A percentile compares a stretch with the other conserved stretches of the same genome.
phyloP scores from a whole-genome alignment of 1,140 invertebrate species.

The Mercenaria mercenaria region DNA sequence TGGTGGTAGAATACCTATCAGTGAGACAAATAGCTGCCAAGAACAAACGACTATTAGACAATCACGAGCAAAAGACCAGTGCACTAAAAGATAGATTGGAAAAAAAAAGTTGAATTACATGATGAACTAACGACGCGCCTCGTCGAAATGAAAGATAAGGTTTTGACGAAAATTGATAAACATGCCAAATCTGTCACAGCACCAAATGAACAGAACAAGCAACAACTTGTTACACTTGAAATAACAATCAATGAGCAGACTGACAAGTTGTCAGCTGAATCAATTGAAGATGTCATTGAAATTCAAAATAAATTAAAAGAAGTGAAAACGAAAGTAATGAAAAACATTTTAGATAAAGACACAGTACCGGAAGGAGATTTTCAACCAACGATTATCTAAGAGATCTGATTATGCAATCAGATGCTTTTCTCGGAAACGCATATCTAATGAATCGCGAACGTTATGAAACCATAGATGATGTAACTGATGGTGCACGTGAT shows the following conservation, averaged over 20 bases:
- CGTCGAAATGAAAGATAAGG: neutral
- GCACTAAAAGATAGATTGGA: neutral
- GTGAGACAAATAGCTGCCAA: neutral
- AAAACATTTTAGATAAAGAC: neutral
- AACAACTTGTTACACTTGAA: neutral
- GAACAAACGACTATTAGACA: neutral
- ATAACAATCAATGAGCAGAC: neutral
- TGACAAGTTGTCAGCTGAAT: neutral
- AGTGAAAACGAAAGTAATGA: neutral
- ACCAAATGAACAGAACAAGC: neutral
- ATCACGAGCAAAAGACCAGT: neutral
- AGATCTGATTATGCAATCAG: neutral
- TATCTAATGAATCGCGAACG: neutral
- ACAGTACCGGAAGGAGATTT: neutral
- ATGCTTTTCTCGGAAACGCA: neutral
- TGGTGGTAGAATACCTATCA: neutral
- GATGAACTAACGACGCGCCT: neutral
- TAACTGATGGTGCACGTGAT: too few species aligned
- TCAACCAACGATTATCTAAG: neutral
- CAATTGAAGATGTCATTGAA: neutral
- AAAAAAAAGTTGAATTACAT: neutral
- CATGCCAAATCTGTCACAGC: neutral
- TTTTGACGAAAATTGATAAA: neutral
- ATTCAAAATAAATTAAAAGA: neutral
- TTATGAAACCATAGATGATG: neutral